A percentile compares a stretch with the other conserved stretches of the same genome.
These are phyloP conservation scores for Phengaris alcon DNA, from an alignment of 2,888 invertebrate species.

Conservation along the genomic window DNA sequence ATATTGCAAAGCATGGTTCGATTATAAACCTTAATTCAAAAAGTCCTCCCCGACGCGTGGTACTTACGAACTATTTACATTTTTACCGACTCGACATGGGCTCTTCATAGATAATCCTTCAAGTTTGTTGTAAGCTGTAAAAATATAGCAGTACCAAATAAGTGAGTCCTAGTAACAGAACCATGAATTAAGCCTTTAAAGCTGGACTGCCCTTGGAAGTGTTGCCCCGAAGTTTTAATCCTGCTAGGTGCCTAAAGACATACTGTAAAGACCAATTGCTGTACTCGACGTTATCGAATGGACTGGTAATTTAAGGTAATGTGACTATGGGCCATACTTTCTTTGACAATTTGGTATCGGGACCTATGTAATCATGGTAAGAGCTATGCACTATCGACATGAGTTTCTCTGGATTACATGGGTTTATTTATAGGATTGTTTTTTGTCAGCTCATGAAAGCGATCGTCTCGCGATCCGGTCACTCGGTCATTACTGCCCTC, in stretches of 20 bases:
- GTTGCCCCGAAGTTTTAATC: too few species aligned
- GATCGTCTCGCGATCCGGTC: conserved; percentile 57
- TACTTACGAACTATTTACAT: conserved; percentile 2
- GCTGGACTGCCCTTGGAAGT: too few species aligned
- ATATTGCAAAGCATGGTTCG: not conserved
- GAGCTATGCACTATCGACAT: not conserved
- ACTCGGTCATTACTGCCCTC: conserved; percentile 77
- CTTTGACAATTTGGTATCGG: not conserved
- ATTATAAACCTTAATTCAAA: not conserved
- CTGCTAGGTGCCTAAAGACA: too few species aligned
- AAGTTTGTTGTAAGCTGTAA: too few species aligned
- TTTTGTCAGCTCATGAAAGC: conserved; percentile 30
- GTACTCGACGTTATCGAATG: too few species aligned
- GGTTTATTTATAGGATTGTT: conserved; percentile 26
- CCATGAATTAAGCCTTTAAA: too few species aligned
- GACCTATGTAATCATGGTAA: not conserved
- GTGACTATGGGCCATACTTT: not conserved
- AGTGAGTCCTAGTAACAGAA: not conserved
- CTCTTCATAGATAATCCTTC: not conserved
- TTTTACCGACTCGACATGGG: not conserved
- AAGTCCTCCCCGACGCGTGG: not conserved
- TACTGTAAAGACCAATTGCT: too few species aligned
- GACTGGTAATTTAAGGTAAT: not conserved
- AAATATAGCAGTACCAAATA: not conserved
- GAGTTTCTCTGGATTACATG: not conserved